Base-by-base conservation (phyloP, 1,140 invertebrate species). In the Ganaspis sp. region DNA sequence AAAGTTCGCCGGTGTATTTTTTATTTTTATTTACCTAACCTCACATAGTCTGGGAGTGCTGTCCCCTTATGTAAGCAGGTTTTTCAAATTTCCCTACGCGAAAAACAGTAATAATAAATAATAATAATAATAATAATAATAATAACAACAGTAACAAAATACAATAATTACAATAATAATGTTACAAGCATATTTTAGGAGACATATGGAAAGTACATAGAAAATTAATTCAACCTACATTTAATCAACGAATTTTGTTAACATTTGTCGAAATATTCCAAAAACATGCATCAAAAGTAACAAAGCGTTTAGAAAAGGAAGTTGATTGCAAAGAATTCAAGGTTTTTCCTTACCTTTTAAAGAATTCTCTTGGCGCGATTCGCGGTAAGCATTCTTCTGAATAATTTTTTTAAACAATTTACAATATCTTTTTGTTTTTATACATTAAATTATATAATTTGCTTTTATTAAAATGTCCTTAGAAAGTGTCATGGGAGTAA, bases 181-280 rank as follows among this genome's bases (percentile, higher is more conserved):
- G 9, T 23, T 72, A 26, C 49, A 89, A n/a, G n/a, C n/a, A n/a
- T 34, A 34, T 34, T 3, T 89, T 42, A 93, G 94, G 94, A 53
- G 87, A 92, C 0, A 93, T 95, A 90, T 97, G 96, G 96, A 92
- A 92, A 70, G 84, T 87, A 1, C 91, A 95, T 76, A 90, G 96
- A 9, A 95, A 94, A 84, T 86, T 96, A 21, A 89, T 96, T 4
- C 94, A 95, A 2, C 95, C 96, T 6, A 93, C 95, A 11, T 97
- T 97, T 87, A 94, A 96, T 88, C 95, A 95, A 82, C 93, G 93
- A 78, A 95, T 96, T 74, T 90, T 97, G 9, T 93, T 96, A 81
- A 93, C 94, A 72, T 96, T 96, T 85, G 85, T 96, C 1, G 92
- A 93, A 9, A 92, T 95, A 8, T 95, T 97, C 83, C 94, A 94